Percentiles rank a stretch among this genome's conserved stretches.
Evolutionary conservation across 2,888 invertebrate genomes (phyloP).

Genomic region (Lottia gigantea): DNA sequence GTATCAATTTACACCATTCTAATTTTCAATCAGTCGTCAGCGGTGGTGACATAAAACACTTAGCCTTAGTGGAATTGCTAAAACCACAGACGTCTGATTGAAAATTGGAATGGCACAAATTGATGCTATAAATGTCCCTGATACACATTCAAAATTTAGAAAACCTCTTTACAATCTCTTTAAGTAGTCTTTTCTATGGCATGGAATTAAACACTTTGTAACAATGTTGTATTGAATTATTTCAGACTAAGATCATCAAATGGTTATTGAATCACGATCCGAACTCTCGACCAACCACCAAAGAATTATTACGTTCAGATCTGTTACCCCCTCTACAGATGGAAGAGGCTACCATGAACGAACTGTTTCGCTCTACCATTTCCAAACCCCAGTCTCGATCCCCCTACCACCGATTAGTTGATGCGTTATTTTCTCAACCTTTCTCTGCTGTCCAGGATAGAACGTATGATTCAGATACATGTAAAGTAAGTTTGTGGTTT

Average conservation of each 20-base stretch:
- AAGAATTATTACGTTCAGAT: slow-evolving; percentile 84
- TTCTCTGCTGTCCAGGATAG: slow-evolving; percentile 79
- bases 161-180: too few species aligned
- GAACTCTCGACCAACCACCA: slow-evolving; percentile 83
- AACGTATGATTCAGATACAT: slow-evolving; percentile 80
- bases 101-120: too few species aligned
- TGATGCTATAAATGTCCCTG: too few species aligned
- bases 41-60: too few species aligned
- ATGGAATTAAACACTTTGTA: too few species aligned
- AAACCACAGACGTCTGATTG: too few species aligned
- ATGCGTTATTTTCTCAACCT: slow-evolving; percentile 71
- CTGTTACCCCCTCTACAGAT: slow-evolving; percentile 85
- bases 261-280: slow-evolving; percentile 90
- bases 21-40: too few species aligned
- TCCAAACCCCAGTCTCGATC: slow-evolving; percentile 83
- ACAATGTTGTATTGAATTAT: too few species aligned
- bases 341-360: slow-evolving; percentile 87
- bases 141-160: too few species aligned
- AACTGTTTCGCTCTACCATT: slow-evolving; percentile 81
- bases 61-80: too few species aligned
- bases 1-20: too few species aligned
- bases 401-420: slow-evolving; percentile 74
- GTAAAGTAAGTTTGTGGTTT: slow-evolving; percentile 52
- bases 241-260: slow-evolving; percentile 66
- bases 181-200: too few species aligned